Evolutionary conservation across 2,888 invertebrate genomes (phyloP), one percentile per base, ranked within the genome.

Genomic region (Laothoe populi): DNA sequence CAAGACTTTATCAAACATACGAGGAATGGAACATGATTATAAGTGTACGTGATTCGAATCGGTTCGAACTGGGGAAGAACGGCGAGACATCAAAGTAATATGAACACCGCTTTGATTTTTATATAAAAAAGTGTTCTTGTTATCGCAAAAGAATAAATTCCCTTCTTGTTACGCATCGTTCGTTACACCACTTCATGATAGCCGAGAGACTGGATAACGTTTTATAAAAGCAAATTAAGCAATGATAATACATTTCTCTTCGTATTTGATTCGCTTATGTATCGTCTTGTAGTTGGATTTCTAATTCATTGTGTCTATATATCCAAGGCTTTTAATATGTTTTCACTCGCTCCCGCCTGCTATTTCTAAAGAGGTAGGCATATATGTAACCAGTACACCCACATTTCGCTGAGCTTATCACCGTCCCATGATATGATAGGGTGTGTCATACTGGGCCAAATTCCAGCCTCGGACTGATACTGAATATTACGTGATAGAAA

Each of bases 21-120:
- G 84, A 84, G 79, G 82, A 87, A 83, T 87, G 79, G 85, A 89
- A 90, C 90, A 90, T 90, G 90, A 90, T 92, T 91, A 92, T 90
- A 90, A 88, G 80, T 72, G 84, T 82, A 90, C 92, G 92, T 92
- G 91, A 83, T 76, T 70, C 66, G 91, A 90, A 90, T 91, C 76
- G 76, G 78, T 77, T 77, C 74, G 66, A 74, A 75, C 74, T 77
- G 78, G 79, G 75, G 81, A 82, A 78, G 79, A 84, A 84, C 82
- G 82, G 83, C 81, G 81, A 82, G 73, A 87, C 87, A 88, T 90
- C 90, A 91, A 90, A 90, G 86, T 79, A 83, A 84, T 71, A 76
- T 77, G 79, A 81, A 81, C 78, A 81, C 80, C 80, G 86, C 86
- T 89, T 87, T 88, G 87, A 88, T 87, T 90, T 85, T 84, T 78